Evolutionary conservation across 2,113 vertebrate species (phyloP).

Genomic region (Stegastes partitus): DNA sequence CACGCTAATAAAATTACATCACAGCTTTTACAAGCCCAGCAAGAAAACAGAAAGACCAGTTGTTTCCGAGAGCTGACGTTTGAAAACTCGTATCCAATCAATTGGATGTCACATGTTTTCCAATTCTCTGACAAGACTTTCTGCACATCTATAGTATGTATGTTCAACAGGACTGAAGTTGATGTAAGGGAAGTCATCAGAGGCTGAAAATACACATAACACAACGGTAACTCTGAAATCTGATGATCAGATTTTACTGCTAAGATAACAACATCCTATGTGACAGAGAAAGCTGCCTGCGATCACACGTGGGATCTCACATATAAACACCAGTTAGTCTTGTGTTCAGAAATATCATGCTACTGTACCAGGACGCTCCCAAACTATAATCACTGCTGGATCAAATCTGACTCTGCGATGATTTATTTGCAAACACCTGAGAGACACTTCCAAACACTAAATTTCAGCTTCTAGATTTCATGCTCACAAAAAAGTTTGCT

Average conservation of each 20-base stretch:
- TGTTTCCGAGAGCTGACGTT: not conserved
- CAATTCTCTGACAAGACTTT: not conserved
- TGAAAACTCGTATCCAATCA: not conserved
- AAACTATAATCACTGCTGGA: not conserved
- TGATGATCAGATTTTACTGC: slow-evolving; percentile 2
- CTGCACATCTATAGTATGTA: not conserved
- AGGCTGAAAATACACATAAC: not conserved
- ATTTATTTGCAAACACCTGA: slow-evolving; percentile 2
- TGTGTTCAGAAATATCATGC: not conserved
- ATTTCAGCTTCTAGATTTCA: not conserved
- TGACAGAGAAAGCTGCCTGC: not conserved
- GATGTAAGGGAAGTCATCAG: not conserved
- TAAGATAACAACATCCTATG: not conserved
- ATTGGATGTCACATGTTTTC: not conserved
- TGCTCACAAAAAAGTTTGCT: slow-evolving; percentile 31
- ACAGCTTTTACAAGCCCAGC: no score
- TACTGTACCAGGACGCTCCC: not conserved
- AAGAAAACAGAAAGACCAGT: not conserved
- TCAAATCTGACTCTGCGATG: slow-evolving; percentile 1
- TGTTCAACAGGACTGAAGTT: no score
- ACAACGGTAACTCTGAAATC: not conserved
- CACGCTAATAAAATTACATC: no score
- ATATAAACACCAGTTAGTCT: not conserved
- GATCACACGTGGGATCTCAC: not conserved
- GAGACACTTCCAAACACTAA: not conserved